Base-by-base conservation (phyloP, 92 coral and sea anemone genomes). In the Diadumene lineata region DNA sequence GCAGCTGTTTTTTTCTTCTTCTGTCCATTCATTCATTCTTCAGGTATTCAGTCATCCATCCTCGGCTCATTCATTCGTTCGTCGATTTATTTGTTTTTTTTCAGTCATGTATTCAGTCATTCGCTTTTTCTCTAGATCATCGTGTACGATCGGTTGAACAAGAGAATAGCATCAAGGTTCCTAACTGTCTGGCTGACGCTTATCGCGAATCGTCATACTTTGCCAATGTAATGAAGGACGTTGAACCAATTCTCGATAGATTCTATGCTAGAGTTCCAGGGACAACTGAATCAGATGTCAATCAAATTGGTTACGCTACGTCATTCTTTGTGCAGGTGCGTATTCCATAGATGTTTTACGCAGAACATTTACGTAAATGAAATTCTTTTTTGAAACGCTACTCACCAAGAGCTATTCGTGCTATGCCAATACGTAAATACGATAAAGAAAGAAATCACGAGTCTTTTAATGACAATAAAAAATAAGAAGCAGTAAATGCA, bases 291-390 rank as follows among this genome's bases (percentile, higher is more conserved):
- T 53, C 83, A 11, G 61, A 75, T 50, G 84, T 44, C 34, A 68
- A 69, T 26, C 66, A 68, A 77, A 78, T 70, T 28, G 74, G 70
- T 11, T 93, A 84, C 68, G 87, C 93, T 7, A 93, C 93, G 22
- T 84, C 87, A 27, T 93, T 84, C 78, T 79, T 85, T 31, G 87
- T 71, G 60, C 98, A 93, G 87, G 96, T 93, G 64, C 10, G 64
- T 51, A 11, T 19, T 10, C 28, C n/a, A 66, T 31, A 24, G 3
- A n/a, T 48, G 43, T 31, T 31, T 30, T 34, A 11, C 32, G 25
- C 15, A 4, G 74, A 25, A 9, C 0, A 46, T 1, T 56, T 25
- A 48, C 31, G 74, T 26, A 26, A 69, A 38, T 3, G 22, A 11
- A 56, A 56, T 19, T 56, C 18, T 7, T 3, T 25, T 19, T 8